Base-by-base conservation (phyloP, 37 sponge, comb jelly and placozoan genomes). In the Dysidea cf. avara region DNA sequence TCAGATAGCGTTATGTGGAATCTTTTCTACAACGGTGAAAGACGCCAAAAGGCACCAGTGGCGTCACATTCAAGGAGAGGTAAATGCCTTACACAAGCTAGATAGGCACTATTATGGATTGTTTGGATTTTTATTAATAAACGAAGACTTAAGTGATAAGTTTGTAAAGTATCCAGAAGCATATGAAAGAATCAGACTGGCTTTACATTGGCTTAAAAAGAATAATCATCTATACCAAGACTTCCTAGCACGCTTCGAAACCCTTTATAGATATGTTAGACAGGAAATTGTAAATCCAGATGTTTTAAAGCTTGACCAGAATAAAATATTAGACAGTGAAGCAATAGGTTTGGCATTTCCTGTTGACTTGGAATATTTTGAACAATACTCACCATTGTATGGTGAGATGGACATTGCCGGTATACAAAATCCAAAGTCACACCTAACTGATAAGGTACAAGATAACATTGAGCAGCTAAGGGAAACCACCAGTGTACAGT, bases 21-120 rank as follows among this genome's bases (percentile, higher is more conserved):
- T 56, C 5, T 56, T 56, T 26, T 56, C 57, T 12, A 56, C 57
- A 6, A 12, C 16, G 28, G 16, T 56, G 7, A 56, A 26, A 56
- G 28, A 56, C 11, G 57, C 28, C 6, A 56, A 21, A 56, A 21
- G 6, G 28, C 24, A 21, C 11, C 57, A 56, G 57, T 28, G 28
- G 28, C 57, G 57, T 28, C 57, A 56, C 16, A 12, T 56, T 7
- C 57, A 56, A 26, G 57, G 57, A 7, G 28, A 56, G 11, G 16
- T 56, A 4, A 21, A 28, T 26, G 5, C 57, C 5, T 21, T 21
- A 12, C 57, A 56, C 57, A 56, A 56, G 11, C 28, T 56, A 7
- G 57, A 56, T 26, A 56, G 57, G 6, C 57, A 56, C 57, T 56
- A 56, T 26, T 56, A 56, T 56, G 57, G 57, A 7, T 13, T 56